Percentiles rank a stretch among this genome's conserved stretches.
phyloP scores from a whole-genome alignment of 2,797 vertebrate genomes.

The Sebastolobus alascanus region DNA sequence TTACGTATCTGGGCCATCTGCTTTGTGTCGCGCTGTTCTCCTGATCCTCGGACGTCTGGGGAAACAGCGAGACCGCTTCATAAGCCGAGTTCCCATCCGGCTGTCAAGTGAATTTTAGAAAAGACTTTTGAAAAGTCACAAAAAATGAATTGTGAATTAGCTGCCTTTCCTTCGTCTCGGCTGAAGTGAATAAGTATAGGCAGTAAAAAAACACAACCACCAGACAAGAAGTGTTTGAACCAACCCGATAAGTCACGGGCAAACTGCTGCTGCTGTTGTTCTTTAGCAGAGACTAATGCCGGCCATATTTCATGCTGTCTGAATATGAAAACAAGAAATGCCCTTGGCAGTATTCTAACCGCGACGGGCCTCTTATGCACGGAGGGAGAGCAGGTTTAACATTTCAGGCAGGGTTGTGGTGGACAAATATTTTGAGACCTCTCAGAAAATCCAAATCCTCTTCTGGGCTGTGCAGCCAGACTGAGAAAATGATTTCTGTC shows the following conservation, averaged over 20 bases:
- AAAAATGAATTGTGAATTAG: slow-evolving; percentile 32
- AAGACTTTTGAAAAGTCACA: slow-evolving; percentile 36
- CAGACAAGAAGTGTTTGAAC: slow-evolving; percentile 35
- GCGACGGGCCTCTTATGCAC: background rate
- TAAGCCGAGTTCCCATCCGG: slow-evolving; percentile 24
- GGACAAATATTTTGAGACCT: slow-evolving; percentile 44
- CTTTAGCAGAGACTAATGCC: slow-evolving; percentile 49
- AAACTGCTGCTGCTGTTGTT: slow-evolving; percentile 52
- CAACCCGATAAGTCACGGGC: slow-evolving; percentile 37
- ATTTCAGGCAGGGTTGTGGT: slow-evolving; percentile 26
- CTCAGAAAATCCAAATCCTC: slow-evolving; percentile 38
- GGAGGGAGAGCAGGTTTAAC: slow-evolving; percentile 29
- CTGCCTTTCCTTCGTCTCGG: background rate
- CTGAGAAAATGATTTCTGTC: slow-evolving; percentile 24
- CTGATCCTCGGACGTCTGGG: background rate
- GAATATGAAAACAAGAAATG: slow-evolving; percentile 59
- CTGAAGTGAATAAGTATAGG: slow-evolving; percentile 17
- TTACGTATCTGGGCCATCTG: slow-evolving; percentile 48
- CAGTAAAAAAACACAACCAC: slow-evolving; percentile 6
- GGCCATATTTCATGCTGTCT: slow-evolving; percentile 61
- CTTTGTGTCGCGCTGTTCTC: background rate
- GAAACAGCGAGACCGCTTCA: slow-evolving; percentile 1
- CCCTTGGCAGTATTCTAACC: slow-evolving; percentile 26
- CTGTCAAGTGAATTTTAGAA: slow-evolving; percentile 24
- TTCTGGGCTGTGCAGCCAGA: slow-evolving; percentile 2